Evolutionary conservation across 2,797 vertebrate species (phyloP).

Genomic region (Sebastes umbrosus): DNA sequence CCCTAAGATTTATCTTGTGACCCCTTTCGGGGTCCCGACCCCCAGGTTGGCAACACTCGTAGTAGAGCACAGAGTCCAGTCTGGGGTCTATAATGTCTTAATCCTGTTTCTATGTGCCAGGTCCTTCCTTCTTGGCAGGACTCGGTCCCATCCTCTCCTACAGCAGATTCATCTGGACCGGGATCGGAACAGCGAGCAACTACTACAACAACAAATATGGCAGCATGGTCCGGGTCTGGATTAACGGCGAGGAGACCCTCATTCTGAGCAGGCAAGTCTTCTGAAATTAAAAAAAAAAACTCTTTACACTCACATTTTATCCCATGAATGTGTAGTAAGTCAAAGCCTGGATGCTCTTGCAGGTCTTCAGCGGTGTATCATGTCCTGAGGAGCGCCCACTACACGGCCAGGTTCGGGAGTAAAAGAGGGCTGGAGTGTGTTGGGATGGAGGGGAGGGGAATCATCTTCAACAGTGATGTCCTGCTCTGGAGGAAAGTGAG

Average conservation of each 20-base stretch:
- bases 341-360: constrained; percentile 1
- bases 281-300: background rate
- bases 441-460: constrained; percentile 93
- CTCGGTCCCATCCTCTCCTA: constrained; percentile 91
- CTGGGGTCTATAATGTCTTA: background rate
- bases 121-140: constrained; percentile 90
- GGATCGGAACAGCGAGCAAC: constrained; percentile 92
- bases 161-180: constrained; percentile 91
- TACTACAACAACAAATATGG: constrained; percentile 95
- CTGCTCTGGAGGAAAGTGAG: constrained; percentile 88
- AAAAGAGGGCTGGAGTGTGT: constrained; percentile 89
- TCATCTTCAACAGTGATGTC: constrained; percentile 94
- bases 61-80: background rate
- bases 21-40: too few relatives aligned
- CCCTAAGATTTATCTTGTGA: too few relatives aligned
- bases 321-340: background rate
- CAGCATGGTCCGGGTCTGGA: constrained; percentile 92
- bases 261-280: constrained; percentile 90
- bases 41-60: too few relatives aligned
- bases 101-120: constrained; percentile 69
- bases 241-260: constrained; percentile 92
- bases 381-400: constrained; percentile 88
- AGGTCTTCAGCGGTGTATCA: constrained; percentile 92
- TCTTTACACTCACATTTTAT: background rate
- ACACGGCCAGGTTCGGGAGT: constrained; percentile 91